Evolutionary conservation across 2,888 invertebrate genomes (phyloP).

Genomic region (Podotricha telesiphe): DNA sequence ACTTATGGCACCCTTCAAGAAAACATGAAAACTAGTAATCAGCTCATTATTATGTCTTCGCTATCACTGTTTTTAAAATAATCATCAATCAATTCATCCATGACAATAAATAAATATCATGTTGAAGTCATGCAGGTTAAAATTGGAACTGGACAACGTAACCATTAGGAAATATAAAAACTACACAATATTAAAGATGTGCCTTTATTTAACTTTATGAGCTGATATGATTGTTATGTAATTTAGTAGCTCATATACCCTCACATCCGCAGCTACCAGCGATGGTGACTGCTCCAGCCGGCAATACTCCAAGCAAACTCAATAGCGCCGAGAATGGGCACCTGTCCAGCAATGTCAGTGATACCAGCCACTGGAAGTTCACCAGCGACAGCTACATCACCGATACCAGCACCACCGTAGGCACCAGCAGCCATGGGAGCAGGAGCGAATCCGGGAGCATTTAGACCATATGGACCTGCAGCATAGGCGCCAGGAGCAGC

Average conservation of each 20-base stretch:
- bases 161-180: no score
- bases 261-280: slow-evolving; percentile 36
- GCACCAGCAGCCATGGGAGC: slow-evolving; percentile 41
- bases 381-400: slow-evolving; percentile 50
- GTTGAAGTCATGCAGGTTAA: no score
- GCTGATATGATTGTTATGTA: not conserved
- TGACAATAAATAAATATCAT: no score
- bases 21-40: no score
- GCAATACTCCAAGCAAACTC: slow-evolving; percentile 47
- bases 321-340: slow-evolving; percentile 54
- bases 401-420: slow-evolving; percentile 49
- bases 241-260: slow-evolving; percentile 18
- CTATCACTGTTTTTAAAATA: no score
- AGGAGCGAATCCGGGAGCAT: not conserved
- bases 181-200: no score
- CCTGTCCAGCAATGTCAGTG: slow-evolving; percentile 51
- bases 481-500: slow-evolving; percentile 37
- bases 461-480: not conserved
- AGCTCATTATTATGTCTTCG: no score
- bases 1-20: no score
- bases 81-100: no score
- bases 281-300: slow-evolving; percentile 51
- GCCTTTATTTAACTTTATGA: no score
- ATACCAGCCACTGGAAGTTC: slow-evolving; percentile 51
- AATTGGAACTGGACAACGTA: no score